A percentile compares a stretch with the other conserved stretches of the same genome.
Conservation (phyloP, 2,888 invertebrate species). For the Pollenia angustigena region DNA sequence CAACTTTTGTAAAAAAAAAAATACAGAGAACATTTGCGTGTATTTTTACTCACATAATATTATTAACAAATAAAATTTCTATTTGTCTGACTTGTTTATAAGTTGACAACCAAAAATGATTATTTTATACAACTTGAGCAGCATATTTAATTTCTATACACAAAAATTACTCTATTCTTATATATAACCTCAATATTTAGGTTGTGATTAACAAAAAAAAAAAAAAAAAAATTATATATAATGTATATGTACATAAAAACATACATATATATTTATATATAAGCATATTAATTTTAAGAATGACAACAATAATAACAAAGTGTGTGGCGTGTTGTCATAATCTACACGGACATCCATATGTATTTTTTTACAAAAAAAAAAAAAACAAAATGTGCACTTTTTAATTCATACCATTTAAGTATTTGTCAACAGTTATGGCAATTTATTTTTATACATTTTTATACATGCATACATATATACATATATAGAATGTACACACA, state of each 20-base stretch:
- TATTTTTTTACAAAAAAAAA: neutral
- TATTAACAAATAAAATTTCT: neutral
- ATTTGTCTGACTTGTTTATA: neutral
- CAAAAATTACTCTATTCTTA: neutral
- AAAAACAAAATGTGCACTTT: slow-evolving; percentile 2
- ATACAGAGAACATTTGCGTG: too few relatives aligned
- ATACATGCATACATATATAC: neutral
- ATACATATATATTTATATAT: neutral
- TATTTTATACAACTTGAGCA: neutral
- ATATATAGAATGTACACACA: neutral
- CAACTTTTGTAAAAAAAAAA: too few relatives aligned
- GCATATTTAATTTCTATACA: slow-evolving; percentile 3
- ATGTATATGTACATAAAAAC: neutral
- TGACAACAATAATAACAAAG: neutral
- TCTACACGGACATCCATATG: too few relatives aligned
- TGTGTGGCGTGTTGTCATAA: neutral
- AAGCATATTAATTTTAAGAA: neutral
- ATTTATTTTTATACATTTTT: slow-evolving; percentile 13
- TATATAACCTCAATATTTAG: slow-evolving; percentile 12
- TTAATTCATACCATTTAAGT: slow-evolving; percentile 33
- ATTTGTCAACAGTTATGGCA: slow-evolving; percentile 8
- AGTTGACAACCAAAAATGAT: neutral
- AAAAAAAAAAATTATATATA: neutral
- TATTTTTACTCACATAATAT: neutral
- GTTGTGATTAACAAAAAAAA: neutral